Percentiles rank a stretch among this genome's conserved stretches.
phyloP scores from a whole-genome alignment of 2,113 vertebrate genomes.

The Chlorocebus sabaeus region DNA sequence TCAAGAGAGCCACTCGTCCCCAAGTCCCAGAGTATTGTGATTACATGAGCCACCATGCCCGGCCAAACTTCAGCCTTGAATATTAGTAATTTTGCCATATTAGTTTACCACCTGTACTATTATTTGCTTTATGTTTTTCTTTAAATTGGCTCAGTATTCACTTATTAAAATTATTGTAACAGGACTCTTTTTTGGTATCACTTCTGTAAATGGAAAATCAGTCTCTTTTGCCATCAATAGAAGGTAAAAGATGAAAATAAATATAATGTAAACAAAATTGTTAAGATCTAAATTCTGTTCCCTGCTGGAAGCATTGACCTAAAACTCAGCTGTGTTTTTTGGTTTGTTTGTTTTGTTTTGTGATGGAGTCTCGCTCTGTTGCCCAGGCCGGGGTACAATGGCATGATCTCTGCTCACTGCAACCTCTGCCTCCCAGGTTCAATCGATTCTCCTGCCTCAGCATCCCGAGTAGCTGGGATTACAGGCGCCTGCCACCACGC shows the following conservation, averaged over 20 bases:
- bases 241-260: conserved; percentile 18
- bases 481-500: too few relatives aligned
- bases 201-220: conserved; percentile 48
- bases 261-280: neutral
- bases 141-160: neutral
- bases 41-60: too few relatives aligned
- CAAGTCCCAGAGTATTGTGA: too few relatives aligned
- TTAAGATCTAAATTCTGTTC: neutral
- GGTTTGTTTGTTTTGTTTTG: too few relatives aligned
- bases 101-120: neutral
- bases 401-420: too few relatives aligned
- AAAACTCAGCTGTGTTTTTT: neutral
- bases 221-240: neutral
- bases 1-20: too few relatives aligned
- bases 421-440: too few relatives aligned
- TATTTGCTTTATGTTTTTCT: conserved; percentile 41
- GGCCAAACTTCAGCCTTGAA: neutral
- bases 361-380: too few relatives aligned
- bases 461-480: too few relatives aligned
- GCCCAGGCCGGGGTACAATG: too few relatives aligned
- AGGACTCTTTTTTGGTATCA: conserved; percentile 14
- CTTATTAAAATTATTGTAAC: conserved; percentile 58
- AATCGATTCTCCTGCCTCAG: too few relatives aligned
- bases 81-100: neutral
- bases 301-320: neutral